Conservation (phyloP, 2,113 vertebrate species). For the Acanthochromis polyacanthus region DNA sequence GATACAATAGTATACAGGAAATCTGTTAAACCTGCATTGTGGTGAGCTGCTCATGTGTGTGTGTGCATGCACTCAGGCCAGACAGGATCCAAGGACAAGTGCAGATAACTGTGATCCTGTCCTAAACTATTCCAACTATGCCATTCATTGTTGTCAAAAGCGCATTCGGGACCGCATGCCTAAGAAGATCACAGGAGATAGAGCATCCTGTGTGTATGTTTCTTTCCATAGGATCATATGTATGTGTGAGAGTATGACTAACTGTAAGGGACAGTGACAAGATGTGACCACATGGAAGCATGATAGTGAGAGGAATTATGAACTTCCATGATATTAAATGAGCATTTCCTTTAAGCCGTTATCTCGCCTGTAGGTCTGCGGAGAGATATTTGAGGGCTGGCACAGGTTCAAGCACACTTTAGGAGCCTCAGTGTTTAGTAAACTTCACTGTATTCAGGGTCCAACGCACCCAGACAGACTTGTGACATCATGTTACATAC, state of each 20-base stretch:
- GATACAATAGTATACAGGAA: conserved; percentile 85
- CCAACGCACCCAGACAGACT: conserved; percentile 30
- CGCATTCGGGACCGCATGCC: conserved; percentile 65
- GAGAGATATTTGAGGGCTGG: conserved; percentile 43
- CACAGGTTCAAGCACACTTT: conserved; percentile 52
- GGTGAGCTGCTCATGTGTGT: conserved; percentile 21
- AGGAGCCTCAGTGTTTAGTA: conserved; percentile 26
- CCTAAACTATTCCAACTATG: conserved; percentile 83
- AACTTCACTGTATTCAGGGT: conserved; percentile 36
- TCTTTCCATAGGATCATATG: conserved; percentile 3
- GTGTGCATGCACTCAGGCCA: conserved; percentile 24
- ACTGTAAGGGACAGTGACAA: neutral
- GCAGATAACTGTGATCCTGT: conserved; percentile 69
- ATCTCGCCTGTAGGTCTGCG: conserved; percentile 48
- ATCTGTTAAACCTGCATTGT: conserved; percentile 78
- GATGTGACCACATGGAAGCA: conserved; percentile 1
- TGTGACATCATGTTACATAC: conserved; percentile 18
- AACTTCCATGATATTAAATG: conserved; percentile 40
- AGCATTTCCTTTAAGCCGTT: conserved; percentile 49
- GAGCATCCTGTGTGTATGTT: conserved; percentile 58
- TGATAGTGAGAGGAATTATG: neutral
- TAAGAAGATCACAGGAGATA: conserved; percentile 64
- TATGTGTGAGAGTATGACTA: neutral
- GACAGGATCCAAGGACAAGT: conserved; percentile 76
- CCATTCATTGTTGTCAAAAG: conserved; percentile 80